Evolutionary conservation across 2,888 invertebrate genomes (phyloP), one percentile per base, ranked within the genome.

Genomic region (Epistrophe eligans): DNA sequence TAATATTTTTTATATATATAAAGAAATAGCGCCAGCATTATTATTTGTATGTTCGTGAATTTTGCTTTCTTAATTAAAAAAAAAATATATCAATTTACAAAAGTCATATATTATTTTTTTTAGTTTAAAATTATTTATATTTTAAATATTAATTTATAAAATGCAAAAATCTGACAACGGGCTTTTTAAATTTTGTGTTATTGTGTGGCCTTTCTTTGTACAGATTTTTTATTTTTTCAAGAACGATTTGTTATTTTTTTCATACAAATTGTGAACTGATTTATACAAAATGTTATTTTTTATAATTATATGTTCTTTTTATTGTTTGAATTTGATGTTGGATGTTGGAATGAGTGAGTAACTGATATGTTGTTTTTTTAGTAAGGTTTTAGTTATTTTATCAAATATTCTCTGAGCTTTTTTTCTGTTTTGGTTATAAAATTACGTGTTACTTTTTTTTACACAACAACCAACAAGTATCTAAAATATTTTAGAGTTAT

Each of bases 11-110:
- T 60, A 72, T 45, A 72, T 60, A 73, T 64, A 81, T 72, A 84
- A 66, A 84, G 77, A 84, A 82, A 82, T 77, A 77, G 85, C 77
- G 62, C 77, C 81, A 81, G 82, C 64, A 79, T 55, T 48, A 64
- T 45, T 40, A 52, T 57, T 72, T 72, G 43, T 64, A 66, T 81
- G 60, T 73, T 73, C 77, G 15, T 67, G 52, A 48, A 19, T 50
- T 66, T 85, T 77, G 71, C 45, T 55, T 60, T 70, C 10, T 38
- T 40, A 15, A 10, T 35, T 4, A 15, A 32, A 52, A 13, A 55
- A 55, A 45, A 45, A 28, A 32, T 32, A n/a, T 72, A 58, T 72
- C 45, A 19, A 24, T 43, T 55, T 55, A 50, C 17, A 50, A 19
- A 48, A 50, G 19, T 4, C 19, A 3, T 4, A 10, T 50, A 50